phyloP scores from a whole-genome alignment of 2,888 invertebrate genomes.

The Drosophila mercatorum region DNA sequence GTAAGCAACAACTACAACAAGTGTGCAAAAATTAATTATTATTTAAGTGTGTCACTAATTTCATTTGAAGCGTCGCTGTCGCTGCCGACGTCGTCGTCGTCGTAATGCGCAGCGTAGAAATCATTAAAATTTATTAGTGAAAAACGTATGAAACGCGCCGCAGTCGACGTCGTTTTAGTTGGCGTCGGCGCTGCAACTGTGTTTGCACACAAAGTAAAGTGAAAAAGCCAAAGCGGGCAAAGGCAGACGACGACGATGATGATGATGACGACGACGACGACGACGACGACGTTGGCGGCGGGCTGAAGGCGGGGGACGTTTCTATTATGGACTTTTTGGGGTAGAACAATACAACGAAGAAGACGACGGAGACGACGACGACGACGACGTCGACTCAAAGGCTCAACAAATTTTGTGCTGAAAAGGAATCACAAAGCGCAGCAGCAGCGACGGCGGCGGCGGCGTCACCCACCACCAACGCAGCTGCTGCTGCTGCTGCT shows the following conservation, averaged over 20 bases:
- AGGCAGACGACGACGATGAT: conserved; percentile 36
- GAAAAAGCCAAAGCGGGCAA: conserved; percentile 45
- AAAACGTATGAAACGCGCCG: conserved; percentile 53
- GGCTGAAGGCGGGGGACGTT: conserved; percentile 24
- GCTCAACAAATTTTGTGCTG: conserved; percentile 74
- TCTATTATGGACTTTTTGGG: conserved; percentile 68
- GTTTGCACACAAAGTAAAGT: conserved; percentile 56
- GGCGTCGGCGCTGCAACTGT: conserved; percentile 61
- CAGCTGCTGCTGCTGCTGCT: conserved; percentile 22
- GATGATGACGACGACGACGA: conserved; percentile 17
- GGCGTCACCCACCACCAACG: conserved; percentile 71
- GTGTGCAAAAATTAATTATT: conserved; percentile 79
- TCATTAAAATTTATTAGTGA: conserved; percentile 68
- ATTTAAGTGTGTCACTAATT: conserved; percentile 78
- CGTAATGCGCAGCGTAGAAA: conserved; percentile 74
- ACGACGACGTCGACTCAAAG: conserved; percentile 52
- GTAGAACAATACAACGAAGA: conserved; percentile 70
- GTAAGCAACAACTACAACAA: conserved; percentile 72
- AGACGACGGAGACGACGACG: conserved; percentile 24
- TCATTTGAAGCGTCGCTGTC: conserved; percentile 65
- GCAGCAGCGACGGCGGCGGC: conserved; percentile 44
- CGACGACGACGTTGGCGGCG: conserved; percentile 25
- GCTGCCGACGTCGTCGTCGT: conserved; percentile 20
- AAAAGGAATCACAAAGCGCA: conserved; percentile 76
- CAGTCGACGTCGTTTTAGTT: conserved; percentile 44